Conservation (phyloP, 1,140 invertebrate species). For the Temnothorax nylanderi region DNA sequence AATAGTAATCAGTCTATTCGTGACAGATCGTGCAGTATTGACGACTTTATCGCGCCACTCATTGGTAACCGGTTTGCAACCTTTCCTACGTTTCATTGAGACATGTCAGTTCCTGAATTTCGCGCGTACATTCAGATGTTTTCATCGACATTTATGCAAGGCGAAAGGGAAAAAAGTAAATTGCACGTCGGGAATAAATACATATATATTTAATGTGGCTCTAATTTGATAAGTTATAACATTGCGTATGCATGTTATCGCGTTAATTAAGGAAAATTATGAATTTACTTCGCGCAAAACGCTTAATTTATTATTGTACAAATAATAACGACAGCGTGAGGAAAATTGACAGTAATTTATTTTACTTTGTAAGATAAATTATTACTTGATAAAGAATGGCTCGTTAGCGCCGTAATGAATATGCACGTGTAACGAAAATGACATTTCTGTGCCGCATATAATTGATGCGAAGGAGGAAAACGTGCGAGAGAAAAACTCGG, state of each 20-base stretch:
- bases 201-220: constrained; percentile 43
- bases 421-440: not conserved
- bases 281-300: not conserved
- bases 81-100: not conserved
- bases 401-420: not conserved
- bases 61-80: constrained; percentile 30
- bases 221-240: constrained; percentile 62
- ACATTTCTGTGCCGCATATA: constrained; percentile 41
- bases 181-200: constrained; percentile 49
- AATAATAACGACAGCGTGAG: not conserved
- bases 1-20: not conserved
- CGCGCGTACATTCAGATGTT: not conserved
- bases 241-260: not conserved
- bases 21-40: not conserved
- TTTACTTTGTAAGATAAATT: not conserved
- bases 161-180: not conserved
- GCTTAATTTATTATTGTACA: not conserved
- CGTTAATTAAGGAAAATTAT: constrained; percentile 25
- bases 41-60: not conserved
- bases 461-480: constrained; percentile 39
- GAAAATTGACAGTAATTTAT: not conserved
- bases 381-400: not conserved
- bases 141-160: constrained; percentile 17
- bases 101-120: constrained; percentile 3
- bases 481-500: constrained; percentile 1